Conservation (phyloP, 2,113 vertebrate species). For the Callipepla squamata region DNA sequence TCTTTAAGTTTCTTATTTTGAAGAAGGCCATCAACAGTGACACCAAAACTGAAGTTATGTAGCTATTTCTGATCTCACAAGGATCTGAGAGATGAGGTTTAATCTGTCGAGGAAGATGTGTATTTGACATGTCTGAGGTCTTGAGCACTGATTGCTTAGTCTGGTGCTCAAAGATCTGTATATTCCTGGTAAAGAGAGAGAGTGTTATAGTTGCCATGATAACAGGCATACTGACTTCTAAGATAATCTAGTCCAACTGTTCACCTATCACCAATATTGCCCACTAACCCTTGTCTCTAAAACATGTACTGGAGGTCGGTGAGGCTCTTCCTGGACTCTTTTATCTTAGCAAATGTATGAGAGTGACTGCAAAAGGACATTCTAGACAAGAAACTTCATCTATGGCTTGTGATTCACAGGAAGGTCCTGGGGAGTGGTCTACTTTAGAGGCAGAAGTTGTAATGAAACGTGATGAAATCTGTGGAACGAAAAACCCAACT, state of each 20-base stretch:
- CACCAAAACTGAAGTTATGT: background rate
- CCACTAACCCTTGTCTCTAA: too few relatives aligned
- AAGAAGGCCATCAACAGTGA: background rate
- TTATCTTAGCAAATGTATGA: background rate
- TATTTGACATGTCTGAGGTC: background rate
- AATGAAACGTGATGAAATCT: constrained; percentile 96
- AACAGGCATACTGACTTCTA: background rate
- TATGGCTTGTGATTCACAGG: constrained; percentile 79
- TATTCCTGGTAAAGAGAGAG: background rate
- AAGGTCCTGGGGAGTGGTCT: constrained; percentile 94
- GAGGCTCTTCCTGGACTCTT: background rate
- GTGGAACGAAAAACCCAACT: constrained; percentile 94
- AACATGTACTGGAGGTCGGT: background rate
- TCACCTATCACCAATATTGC: too few relatives aligned
- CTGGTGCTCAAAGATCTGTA: background rate
- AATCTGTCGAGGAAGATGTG: background rate
- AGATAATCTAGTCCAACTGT: too few relatives aligned
- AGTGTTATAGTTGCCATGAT: background rate
- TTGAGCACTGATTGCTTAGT: background rate
- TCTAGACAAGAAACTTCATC: background rate
- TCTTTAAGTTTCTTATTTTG: background rate
- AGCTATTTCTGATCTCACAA: background rate
- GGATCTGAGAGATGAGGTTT: background rate
- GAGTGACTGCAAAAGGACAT: background rate
- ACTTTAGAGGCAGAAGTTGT: constrained; percentile 91